Conservation (phyloP, 2,113 vertebrate genomes). For the Sceloporus undulatus region DNA sequence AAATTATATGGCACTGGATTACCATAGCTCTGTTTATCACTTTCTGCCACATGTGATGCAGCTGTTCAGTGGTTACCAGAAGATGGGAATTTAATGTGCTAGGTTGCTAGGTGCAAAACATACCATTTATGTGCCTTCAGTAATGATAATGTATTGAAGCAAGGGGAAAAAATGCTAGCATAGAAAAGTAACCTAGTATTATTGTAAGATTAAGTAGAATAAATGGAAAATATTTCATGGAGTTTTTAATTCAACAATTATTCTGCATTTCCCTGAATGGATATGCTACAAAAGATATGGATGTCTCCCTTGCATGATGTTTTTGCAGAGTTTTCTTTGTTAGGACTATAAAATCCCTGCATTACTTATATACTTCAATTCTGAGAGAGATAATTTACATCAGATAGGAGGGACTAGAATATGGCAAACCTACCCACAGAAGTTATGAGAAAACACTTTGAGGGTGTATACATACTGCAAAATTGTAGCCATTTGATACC, state of each 20-base stretch:
- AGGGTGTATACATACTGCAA: too few species aligned
- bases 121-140: constrained; percentile 47
- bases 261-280: constrained; percentile 18
- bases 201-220: constrained; percentile 57
- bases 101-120: constrained; percentile 49
- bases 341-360: constrained; percentile 16
- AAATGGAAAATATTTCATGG: constrained; percentile 44
- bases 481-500: too few species aligned
- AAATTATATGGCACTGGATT: constrained; percentile 59
- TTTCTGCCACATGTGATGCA: constrained; percentile 60
- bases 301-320: background rate
- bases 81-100: constrained; percentile 53
- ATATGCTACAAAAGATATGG: background rate
- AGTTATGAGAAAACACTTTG: too few species aligned
- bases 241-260: constrained; percentile 37
- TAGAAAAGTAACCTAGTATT: constrained; percentile 29
- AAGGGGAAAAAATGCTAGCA: constrained; percentile 49
- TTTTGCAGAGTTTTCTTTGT: background rate
- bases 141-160: constrained; percentile 56
- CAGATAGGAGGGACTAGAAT: background rate
- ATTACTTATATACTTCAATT: constrained; percentile 13
- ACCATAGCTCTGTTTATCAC: constrained; percentile 54
- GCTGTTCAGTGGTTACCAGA: constrained; percentile 59
- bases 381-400: background rate
- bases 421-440: too few species aligned